phyloP scores from a whole-genome alignment of 2,888 invertebrate species.

The Microplitis manilae region DNA sequence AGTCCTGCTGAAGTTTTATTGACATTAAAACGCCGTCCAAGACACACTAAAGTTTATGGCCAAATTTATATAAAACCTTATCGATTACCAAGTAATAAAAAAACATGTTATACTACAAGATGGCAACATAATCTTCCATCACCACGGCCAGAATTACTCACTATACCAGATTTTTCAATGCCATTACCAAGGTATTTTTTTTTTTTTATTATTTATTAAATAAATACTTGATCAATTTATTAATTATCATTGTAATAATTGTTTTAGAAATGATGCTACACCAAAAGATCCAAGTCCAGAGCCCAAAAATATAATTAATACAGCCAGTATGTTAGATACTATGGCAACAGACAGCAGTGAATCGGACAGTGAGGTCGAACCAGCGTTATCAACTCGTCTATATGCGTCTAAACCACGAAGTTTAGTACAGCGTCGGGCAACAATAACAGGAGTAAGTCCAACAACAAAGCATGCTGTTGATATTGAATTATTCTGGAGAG shows the following conservation, averaged over 20 bases:
- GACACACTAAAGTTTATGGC: conserved; percentile 85
- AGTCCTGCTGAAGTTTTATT: conserved; percentile 86
- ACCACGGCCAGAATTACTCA: conserved; percentile 77
- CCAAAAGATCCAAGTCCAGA: conserved; percentile 66
- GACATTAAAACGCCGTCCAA: conserved; percentile 86
- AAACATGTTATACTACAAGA: conserved; percentile 76
- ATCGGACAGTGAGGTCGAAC: conserved; percentile 75
- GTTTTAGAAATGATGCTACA: conserved; percentile 24
- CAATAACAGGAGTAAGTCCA: conserved; percentile 89
- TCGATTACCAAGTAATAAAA: conserved; percentile 81
- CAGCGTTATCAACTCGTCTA: conserved; percentile 75
- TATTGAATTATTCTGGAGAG: conserved; percentile 85
- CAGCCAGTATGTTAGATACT: conserved; percentile 63
- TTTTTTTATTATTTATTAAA: not conserved
- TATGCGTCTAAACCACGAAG: conserved; percentile 84
- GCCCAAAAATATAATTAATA: conserved; percentile 62
- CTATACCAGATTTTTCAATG: conserved; percentile 77
- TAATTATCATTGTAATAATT: conserved; percentile 24
- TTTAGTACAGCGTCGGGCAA: conserved; percentile 86
- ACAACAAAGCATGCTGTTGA: conserved; percentile 77
- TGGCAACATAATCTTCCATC: conserved; percentile 82
- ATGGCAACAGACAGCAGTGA: conserved; percentile 73
- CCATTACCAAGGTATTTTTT: conserved; percentile 73
- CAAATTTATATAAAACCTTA: conserved; percentile 83
- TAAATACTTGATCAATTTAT: not conserved